Percentiles rank a stretch among this genome's conserved stretches.
Conservation (phyloP, 2,113 vertebrate species). For the Lucifuga dentata region DNA sequence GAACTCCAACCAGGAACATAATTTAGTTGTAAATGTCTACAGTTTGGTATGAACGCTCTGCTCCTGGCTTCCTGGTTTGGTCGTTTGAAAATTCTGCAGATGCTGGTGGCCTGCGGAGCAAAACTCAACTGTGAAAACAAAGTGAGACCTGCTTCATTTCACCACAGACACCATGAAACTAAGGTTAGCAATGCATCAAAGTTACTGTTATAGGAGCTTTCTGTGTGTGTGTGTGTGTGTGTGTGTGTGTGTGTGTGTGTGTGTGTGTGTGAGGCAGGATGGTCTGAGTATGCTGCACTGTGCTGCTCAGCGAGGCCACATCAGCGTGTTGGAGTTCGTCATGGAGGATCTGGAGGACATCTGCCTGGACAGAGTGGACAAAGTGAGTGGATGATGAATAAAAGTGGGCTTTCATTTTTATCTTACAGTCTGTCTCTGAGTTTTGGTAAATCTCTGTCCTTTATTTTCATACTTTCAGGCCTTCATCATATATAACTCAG, state of each 20-base stretch:
- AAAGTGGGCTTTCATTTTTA: too few relatives aligned
- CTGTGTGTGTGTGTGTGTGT: slow-evolving; percentile 9
- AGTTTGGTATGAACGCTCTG: slow-evolving; percentile 94
- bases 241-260: slow-evolving; percentile 16
- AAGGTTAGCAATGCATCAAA: too few relatives aligned
- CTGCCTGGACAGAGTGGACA: slow-evolving; percentile 84
- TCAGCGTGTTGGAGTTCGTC: slow-evolving; percentile 85
- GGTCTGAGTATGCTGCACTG: slow-evolving; percentile 90
- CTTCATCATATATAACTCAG: too few relatives aligned
- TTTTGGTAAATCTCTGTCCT: too few relatives aligned
- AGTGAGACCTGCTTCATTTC: slow-evolving; percentile 71
- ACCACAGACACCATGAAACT: neutral
- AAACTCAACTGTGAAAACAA: slow-evolving; percentile 87
- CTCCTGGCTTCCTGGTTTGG: slow-evolving; percentile 94
- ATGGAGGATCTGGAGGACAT: slow-evolving; percentile 89
- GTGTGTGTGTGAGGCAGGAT: slow-evolving; percentile 71
- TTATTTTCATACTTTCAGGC: too few relatives aligned
- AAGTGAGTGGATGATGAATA: slow-evolving; percentile 84
- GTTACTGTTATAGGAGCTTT: too few relatives aligned
- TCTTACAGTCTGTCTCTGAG: too few relatives aligned
- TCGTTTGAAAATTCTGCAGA: slow-evolving; percentile 87
- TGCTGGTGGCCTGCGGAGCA: slow-evolving; percentile 89
- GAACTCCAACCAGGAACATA: too few relatives aligned
- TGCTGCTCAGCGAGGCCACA: slow-evolving; percentile 88
- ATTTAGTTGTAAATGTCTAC: slow-evolving; percentile 1